Conservation (phyloP, 2,797 vertebrate species). For the Valencia hispanica region DNA sequence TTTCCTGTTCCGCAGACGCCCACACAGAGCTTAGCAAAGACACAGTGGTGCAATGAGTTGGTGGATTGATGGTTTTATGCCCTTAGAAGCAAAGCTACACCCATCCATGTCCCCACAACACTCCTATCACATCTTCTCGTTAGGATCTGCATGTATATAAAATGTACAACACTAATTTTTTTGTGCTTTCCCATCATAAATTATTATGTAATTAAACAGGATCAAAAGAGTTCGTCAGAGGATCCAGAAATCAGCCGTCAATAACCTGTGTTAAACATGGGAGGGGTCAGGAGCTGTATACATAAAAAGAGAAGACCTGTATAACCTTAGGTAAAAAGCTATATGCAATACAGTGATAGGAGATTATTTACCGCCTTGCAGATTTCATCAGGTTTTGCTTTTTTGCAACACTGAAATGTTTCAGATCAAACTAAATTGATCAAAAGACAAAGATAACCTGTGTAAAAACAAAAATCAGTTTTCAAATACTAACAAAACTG, state of each 20-base stretch:
- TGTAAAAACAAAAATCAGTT: too few species aligned
- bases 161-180: neutral
- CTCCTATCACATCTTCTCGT: neutral
- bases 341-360: too few species aligned
- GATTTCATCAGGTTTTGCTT: too few species aligned
- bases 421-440: too few species aligned
- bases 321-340: too few species aligned
- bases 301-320: too few species aligned
- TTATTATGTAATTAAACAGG: neutral
- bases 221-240: neutral
- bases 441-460: too few species aligned
- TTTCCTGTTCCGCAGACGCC: neutral
- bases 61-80: slow-evolving; percentile 4
- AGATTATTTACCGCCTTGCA: too few species aligned
- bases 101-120: neutral
- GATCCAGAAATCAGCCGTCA: neutral
- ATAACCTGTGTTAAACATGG: neutral
- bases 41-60: neutral
- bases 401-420: too few species aligned
- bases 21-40: neutral
- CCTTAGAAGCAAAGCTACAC: neutral
- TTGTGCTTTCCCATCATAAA: neutral
- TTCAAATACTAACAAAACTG: too few species aligned
- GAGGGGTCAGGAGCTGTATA: too few species aligned
- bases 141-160: neutral